Evolutionary conservation across 2,888 invertebrate genomes (phyloP).

Genomic region (Eubasilissa splendida): DNA sequence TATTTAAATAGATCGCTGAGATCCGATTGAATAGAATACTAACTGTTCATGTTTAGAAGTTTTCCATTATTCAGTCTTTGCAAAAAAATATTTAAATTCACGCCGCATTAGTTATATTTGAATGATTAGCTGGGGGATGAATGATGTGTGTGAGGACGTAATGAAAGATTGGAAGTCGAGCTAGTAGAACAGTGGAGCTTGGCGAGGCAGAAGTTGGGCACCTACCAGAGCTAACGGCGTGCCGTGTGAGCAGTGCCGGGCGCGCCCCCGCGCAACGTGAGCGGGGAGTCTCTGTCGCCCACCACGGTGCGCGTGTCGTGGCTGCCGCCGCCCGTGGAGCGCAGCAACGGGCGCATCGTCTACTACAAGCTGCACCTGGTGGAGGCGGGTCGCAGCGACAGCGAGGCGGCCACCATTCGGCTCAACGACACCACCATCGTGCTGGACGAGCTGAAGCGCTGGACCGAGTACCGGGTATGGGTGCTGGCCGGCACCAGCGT

Average conservation of each 20-base stretch:
- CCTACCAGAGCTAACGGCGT: conserved; percentile 61
- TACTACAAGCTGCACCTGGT: conserved; percentile 96
- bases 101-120: too few species aligned
- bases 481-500: conserved; percentile 96
- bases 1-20: too few species aligned
- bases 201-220: conserved; percentile 39
- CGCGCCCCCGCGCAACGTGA: conserved; percentile 96
- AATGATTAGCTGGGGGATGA: too few species aligned
- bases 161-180: too few species aligned
- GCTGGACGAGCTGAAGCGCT: conserved; percentile 92
- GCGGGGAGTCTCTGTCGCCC: conserved; percentile 89
- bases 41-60: too few species aligned
- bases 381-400: conserved; percentile 88
- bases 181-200: not conserved
- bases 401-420: conserved; percentile 86
- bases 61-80: too few species aligned
- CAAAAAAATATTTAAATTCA: too few species aligned
- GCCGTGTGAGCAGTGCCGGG: conserved; percentile 84
- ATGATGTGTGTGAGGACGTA: too few species aligned
- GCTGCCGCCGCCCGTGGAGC: conserved; percentile 93
- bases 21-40: too few species aligned
- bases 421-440: conserved; percentile 86
- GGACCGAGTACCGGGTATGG: conserved; percentile 98
- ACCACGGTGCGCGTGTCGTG: conserved; percentile 92
- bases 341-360: conserved; percentile 92